These are phyloP conservation scores for Habroteleia sp. DNA, from an alignment of 2,888 invertebrate species.

Conservation along the genomic window DNA sequence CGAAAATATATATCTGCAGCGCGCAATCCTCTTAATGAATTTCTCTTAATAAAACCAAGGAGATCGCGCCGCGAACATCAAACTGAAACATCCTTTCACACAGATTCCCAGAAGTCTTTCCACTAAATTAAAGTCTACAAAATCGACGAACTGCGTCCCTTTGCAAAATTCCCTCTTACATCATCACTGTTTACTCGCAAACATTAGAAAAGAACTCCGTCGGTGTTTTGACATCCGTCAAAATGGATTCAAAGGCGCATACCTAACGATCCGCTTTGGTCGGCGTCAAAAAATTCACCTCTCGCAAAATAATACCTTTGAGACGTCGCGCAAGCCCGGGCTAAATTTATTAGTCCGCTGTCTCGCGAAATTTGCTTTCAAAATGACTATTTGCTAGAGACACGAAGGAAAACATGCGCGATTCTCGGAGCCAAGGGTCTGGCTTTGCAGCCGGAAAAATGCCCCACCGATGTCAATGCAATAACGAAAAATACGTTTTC, in stretches of 20 bases:
- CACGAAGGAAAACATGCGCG: constrained; percentile 33
- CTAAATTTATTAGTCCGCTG: constrained; percentile 46
- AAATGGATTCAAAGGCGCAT: constrained; percentile 34
- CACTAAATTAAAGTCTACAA: constrained; percentile 45
- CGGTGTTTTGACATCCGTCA: constrained; percentile 49
- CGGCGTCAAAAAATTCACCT: constrained; percentile 37
- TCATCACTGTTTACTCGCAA: constrained; percentile 51
- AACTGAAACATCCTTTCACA: constrained; percentile 12
- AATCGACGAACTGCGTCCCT: constrained; percentile 26
- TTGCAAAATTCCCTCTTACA: constrained; percentile 31
- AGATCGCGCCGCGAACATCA: no score
- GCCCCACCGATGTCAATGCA: constrained; percentile 16
- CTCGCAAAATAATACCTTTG: constrained; percentile 57
- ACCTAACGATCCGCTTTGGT: constrained; percentile 32
- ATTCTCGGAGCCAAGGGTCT: constrained; percentile 13
- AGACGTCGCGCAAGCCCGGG: constrained; percentile 20
- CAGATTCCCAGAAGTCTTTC: constrained; percentile 41
- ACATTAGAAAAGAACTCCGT: constrained; percentile 31
- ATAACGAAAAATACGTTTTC: constrained; percentile 54
- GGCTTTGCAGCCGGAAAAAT: constrained; percentile 15
- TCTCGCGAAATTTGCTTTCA: constrained; percentile 48
- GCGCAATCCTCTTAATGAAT: constrained; percentile 20
- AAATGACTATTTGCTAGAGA: constrained; percentile 52
- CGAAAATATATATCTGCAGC: no score
- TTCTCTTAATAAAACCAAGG: no score